A percentile compares a stretch with the other conserved stretches of the same genome.
Conservation (phyloP, 35 echinoderm and acorn worm species). For the Strongylocentrotus purpuratus region DNA sequence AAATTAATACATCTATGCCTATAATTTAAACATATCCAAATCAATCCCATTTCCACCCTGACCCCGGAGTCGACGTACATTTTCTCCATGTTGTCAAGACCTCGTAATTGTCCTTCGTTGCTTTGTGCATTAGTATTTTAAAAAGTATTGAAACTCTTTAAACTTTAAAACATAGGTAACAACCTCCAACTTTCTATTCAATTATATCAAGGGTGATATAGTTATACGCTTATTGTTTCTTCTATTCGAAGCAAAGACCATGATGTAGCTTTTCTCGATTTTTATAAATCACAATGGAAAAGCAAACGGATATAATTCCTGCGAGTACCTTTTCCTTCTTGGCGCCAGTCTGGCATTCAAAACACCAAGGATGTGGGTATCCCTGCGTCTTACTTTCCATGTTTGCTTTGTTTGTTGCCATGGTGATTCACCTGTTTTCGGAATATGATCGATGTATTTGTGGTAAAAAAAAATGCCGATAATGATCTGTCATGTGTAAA, state of each 20-base stretch:
- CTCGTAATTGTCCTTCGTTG: no score
- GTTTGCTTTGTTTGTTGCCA: neutral
- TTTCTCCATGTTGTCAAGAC: no score
- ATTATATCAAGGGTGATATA: neutral
- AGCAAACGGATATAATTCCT: neutral
- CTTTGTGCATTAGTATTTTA: no score
- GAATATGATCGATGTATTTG: neutral
- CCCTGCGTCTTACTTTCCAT: neutral
- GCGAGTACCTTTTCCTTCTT: neutral
- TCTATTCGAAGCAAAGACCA: neutral
- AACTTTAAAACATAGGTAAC: neutral
- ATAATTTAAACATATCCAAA: no score
- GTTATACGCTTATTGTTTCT: neutral
- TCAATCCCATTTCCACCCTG: no score
- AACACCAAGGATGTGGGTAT: neutral
- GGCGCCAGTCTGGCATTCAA: constrained; percentile 1
- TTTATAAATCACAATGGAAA: neutral
- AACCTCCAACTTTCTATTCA: neutral
- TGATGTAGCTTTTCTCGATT: neutral
- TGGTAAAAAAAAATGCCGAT: neutral
- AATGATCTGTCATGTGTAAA: neutral
- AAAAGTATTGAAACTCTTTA: neutral
- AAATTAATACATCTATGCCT: no score
- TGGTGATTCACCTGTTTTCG: neutral
- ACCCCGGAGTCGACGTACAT: no score